phyloP scores from a whole-genome alignment of 92 coral and sea anemone species.

The Epizoanthus rinbou region DNA sequence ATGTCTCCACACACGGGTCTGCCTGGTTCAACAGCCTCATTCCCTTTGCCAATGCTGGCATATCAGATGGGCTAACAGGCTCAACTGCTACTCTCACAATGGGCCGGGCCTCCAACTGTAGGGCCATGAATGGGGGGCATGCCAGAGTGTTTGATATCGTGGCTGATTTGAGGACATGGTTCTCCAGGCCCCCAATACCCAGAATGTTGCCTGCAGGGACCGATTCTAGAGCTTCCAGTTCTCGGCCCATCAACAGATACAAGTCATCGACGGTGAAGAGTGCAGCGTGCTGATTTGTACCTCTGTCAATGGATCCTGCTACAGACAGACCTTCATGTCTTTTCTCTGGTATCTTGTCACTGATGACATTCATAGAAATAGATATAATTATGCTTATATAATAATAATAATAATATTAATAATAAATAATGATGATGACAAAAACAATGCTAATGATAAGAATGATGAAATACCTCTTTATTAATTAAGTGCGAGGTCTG shows the following conservation, averaged over 20 bases:
- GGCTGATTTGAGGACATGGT: constrained; percentile 92
- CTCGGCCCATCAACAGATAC: constrained; percentile 98
- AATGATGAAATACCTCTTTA: neutral
- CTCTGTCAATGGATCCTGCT: constrained; percentile 84
- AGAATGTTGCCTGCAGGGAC: constrained; percentile 98
- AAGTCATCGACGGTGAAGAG: constrained; percentile 83
- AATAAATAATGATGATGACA: neutral
- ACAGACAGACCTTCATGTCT: constrained; percentile 72
- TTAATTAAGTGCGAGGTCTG: too few species aligned
- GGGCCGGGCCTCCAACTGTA: constrained; percentile 92
- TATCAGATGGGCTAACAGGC: constrained; percentile 89
- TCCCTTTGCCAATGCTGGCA: constrained; percentile 92
- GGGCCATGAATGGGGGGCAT: constrained; percentile 96
- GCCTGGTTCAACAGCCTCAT: constrained; percentile 98
- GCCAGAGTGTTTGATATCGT: constrained; percentile 89
- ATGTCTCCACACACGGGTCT: constrained; percentile 96
- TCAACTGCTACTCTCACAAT: constrained; percentile 98
- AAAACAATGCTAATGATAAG: neutral
- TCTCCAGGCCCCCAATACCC: constrained; percentile 94
- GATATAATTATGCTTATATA: neutral
- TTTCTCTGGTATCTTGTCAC: constrained; percentile 33
- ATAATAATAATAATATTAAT: neutral
- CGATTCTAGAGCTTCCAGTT: constrained; percentile 77
- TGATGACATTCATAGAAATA: constrained; percentile 3
- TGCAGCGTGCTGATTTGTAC: constrained; percentile 74